Conservation (phyloP, 2,113 vertebrate genomes). For the Grammomys dolichurus region DNA sequence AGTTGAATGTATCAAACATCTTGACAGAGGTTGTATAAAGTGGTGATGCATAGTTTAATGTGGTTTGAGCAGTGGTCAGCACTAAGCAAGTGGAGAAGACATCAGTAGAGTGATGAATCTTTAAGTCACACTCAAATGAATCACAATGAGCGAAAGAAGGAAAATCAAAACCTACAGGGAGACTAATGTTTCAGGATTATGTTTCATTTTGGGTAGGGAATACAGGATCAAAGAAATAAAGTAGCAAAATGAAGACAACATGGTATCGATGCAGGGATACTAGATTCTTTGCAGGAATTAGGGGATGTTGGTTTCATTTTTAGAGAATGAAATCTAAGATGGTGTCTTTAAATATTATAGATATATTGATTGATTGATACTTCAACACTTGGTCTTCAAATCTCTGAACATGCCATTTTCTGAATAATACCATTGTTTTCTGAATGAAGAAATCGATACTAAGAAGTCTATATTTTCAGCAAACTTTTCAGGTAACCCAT, state of each 20-base stretch:
- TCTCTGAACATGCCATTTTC: background rate
- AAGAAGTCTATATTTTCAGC: background rate
- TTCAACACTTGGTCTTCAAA: background rate
- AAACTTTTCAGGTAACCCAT: background rate
- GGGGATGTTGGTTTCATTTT: background rate
- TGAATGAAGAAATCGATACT: background rate
- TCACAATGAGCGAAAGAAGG: background rate
- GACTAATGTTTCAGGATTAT: background rate
- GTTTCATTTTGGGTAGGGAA: background rate
- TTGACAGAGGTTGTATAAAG: background rate
- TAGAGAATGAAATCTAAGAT: background rate
- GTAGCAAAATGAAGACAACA: fast-evolving
- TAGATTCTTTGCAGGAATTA: background rate
- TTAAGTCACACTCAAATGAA: constrained; percentile 11
- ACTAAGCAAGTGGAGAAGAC: background rate
- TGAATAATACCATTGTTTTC: background rate
- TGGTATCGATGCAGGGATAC: too few species aligned
- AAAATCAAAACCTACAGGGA: background rate
- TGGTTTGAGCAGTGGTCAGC: background rate
- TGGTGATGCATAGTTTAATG: background rate
- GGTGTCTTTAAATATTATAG: background rate
- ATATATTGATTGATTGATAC: background rate
- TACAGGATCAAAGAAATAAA: background rate
- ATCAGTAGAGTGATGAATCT: background rate
- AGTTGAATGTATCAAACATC: background rate